Evolutionary conservation across 2,113 vertebrate species (phyloP).

Genomic region (Lophochroa leadbeateri): DNA sequence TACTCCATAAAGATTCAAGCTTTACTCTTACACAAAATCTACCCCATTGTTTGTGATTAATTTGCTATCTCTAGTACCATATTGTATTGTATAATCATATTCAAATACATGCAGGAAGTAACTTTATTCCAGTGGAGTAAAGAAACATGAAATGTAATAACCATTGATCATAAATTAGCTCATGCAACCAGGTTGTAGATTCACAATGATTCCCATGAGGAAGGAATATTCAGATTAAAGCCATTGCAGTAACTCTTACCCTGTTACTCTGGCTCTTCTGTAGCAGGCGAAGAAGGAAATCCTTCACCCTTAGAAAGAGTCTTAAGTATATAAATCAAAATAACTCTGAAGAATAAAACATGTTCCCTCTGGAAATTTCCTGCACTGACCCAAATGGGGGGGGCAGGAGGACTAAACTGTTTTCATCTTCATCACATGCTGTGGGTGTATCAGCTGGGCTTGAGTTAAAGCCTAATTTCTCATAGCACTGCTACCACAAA

Average conservation of each 20-base stretch:
- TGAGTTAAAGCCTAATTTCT: not conserved
- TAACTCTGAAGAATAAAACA: not conserved
- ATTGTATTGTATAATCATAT: slow-evolving; percentile 12
- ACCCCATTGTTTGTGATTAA: not conserved
- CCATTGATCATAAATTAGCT: not conserved
- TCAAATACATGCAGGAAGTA: not conserved
- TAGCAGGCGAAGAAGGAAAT: not conserved
- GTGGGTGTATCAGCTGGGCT: not conserved
- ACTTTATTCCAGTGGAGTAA: not conserved
- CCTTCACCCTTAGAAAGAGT: not conserved
- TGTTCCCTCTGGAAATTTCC: not conserved
- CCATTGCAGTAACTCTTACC: not conserved
- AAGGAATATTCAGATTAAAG: not conserved
- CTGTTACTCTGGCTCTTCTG: not conserved
- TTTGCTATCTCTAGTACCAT: not conserved
- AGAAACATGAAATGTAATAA: not conserved
- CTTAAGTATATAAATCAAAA: not conserved
- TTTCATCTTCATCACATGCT: not conserved
- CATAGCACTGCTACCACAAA: not conserved
- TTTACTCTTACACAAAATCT: not conserved
- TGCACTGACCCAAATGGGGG: not conserved
- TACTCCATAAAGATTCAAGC: not conserved
- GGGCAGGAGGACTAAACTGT: not conserved
- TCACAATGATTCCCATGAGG: not conserved
- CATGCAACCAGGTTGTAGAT: not conserved